phyloP scores from a whole-genome alignment of 1,140 invertebrate species.

The Euglossa dilemma region DNA sequence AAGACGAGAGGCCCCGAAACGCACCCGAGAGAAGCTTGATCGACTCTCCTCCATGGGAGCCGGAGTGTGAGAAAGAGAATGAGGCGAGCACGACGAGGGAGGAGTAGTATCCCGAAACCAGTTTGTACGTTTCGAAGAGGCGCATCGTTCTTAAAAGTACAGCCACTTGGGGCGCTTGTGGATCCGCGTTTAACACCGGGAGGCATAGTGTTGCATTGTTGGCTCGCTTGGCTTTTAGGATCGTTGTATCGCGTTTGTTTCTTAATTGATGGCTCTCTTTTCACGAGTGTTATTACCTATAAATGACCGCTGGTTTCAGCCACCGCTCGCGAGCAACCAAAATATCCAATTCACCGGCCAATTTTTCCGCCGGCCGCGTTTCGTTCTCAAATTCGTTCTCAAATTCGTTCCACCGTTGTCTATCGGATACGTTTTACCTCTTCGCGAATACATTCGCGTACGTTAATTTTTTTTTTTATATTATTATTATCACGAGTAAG shows the following conservation, averaged over 20 bases:
- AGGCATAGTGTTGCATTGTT: slow-evolving; percentile 59
- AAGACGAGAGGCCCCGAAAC: slow-evolving; percentile 65
- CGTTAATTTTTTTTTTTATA: no score
- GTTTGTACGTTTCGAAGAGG: slow-evolving; percentile 64
- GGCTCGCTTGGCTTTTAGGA: slow-evolving; percentile 40
- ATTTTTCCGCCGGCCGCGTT: background rate
- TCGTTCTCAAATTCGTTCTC: background rate
- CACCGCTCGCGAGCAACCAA: no score
- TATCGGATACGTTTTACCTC: background rate
- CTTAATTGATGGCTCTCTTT: slow-evolving; percentile 61
- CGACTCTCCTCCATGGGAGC: slow-evolving; percentile 55
- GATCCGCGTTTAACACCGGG: slow-evolving; percentile 65
- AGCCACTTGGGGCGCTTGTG: slow-evolving; percentile 42
- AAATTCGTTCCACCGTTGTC: background rate
- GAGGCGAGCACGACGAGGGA: slow-evolving; percentile 29
- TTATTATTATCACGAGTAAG: no score
- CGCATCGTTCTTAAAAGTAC: slow-evolving; percentile 45
- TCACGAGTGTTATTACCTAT: slow-evolving; percentile 34
- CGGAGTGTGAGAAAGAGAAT: slow-evolving; percentile 57
- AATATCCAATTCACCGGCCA: background rate
- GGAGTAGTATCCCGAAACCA: slow-evolving; percentile 66
- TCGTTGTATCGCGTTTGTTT: slow-evolving; percentile 45
- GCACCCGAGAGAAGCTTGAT: slow-evolving; percentile 63
- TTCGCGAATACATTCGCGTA: no score
- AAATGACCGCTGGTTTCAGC: background rate